A percentile compares a stretch with the other conserved stretches of the same genome.
Evolutionary conservation across 2,888 invertebrate species (phyloP).

Genomic region (Busseola fusca): DNA sequence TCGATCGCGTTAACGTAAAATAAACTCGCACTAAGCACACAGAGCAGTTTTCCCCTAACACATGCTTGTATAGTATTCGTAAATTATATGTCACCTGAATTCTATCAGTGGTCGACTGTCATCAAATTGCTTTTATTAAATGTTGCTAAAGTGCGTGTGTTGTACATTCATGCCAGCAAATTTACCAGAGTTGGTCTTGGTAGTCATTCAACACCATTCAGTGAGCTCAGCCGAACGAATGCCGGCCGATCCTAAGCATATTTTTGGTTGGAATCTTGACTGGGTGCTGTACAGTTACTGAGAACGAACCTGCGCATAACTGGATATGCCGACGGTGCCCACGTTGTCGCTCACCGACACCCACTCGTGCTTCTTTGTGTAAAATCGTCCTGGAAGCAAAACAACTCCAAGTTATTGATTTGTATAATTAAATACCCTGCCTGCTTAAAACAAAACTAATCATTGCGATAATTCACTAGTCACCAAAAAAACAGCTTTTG

Average conservation of each 20-base stretch:
- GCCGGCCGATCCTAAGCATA: background rate
- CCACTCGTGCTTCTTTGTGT: conserved; percentile 97
- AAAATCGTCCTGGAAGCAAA: conserved; percentile 89
- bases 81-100: no score
- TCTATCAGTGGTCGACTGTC: no score
- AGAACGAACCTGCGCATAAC: conserved; percentile 92
- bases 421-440: background rate
- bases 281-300: background rate
- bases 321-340: conserved; percentile 95
- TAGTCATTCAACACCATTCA: background rate
- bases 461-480: background rate
- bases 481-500: no score
- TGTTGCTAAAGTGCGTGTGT: background rate
- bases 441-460: background rate
- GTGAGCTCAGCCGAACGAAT: background rate
- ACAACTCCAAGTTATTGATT: background rate
- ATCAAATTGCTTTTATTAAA: background rate
- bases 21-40: no score
- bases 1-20: no score
- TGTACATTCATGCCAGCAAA: background rate
- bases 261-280: background rate
- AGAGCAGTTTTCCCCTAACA: no score
- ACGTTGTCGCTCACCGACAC: conserved; percentile 91
- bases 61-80: no score
- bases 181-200: background rate